phyloP scores from a whole-genome alignment of 2,888 invertebrate species.

The Eumacrocentrus americanus region DNA sequence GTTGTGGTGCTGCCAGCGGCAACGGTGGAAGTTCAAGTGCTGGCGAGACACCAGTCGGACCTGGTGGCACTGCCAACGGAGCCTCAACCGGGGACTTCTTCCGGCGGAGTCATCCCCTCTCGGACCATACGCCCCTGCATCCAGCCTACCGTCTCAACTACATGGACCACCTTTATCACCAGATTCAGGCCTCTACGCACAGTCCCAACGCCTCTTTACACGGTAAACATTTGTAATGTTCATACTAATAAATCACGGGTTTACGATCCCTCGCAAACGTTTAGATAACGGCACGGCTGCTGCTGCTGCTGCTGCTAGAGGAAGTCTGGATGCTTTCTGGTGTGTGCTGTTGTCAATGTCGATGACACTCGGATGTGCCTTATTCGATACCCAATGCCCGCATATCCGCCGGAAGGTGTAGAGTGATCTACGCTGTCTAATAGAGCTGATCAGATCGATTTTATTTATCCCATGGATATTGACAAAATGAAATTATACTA shows the following conservation, averaged over 20 bases:
- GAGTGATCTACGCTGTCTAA: background rate
- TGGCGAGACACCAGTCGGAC: slow-evolving; percentile 45
- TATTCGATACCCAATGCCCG: slow-evolving; percentile 39
- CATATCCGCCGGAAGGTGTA: slow-evolving; percentile 51
- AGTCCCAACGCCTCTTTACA: slow-evolving; percentile 73
- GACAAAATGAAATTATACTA: too few relatives aligned
- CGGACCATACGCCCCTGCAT: slow-evolving; percentile 70
- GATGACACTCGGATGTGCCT: background rate
- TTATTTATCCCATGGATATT: too few relatives aligned
- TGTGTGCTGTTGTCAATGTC: background rate
- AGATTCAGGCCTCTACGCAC: slow-evolving; percentile 70
- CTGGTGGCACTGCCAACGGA: slow-evolving; percentile 64
- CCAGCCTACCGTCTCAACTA: slow-evolving; percentile 77
- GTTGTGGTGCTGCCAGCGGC: slow-evolving; percentile 60
- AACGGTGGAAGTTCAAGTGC: slow-evolving; percentile 41
- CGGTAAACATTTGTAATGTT: slow-evolving; percentile 63
- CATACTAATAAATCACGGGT: too few relatives aligned
- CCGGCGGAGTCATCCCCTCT: slow-evolving; percentile 69
- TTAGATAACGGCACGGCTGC: too few relatives aligned
- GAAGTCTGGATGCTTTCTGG: too few relatives aligned
- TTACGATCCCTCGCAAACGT: too few relatives aligned
- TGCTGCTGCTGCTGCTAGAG: too few relatives aligned
- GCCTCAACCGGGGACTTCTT: slow-evolving; percentile 69
- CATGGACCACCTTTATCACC: slow-evolving; percentile 79
- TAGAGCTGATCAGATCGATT: too few relatives aligned